A percentile compares a stretch with the other conserved stretches of the same genome.
These are phyloP conservation scores for Drosophila kikkawai DNA, from an alignment of 1,140 invertebrate species.

Conservation along the genomic window DNA sequence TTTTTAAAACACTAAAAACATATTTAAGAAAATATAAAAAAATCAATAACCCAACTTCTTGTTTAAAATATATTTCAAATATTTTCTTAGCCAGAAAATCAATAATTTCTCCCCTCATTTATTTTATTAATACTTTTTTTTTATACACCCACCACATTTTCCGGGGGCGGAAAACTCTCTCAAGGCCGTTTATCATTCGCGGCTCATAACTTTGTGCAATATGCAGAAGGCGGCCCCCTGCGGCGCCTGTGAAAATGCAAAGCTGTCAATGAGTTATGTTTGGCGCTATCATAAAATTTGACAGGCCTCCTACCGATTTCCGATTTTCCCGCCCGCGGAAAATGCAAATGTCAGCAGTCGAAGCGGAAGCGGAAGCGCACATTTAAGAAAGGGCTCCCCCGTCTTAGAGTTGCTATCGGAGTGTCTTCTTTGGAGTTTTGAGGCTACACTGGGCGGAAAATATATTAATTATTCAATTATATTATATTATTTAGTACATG, in stretches of 20 bases:
- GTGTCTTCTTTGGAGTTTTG: slow-evolving; percentile 6
- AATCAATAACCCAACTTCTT: no score
- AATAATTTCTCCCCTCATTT: slow-evolving; percentile 6
- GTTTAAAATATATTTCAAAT: background rate
- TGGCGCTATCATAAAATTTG: slow-evolving; percentile 83
- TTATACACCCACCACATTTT: background rate
- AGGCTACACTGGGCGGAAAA: slow-evolving; percentile 16
- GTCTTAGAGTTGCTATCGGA: background rate
- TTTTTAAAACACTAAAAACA: background rate
- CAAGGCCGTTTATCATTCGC: slow-evolving; percentile 79
- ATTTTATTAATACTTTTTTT: slow-evolving; percentile 1
- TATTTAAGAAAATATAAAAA: no score
- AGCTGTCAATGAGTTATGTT: slow-evolving; percentile 84
- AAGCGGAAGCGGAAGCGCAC: slow-evolving; percentile 62
- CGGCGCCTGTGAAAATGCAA: slow-evolving; percentile 77
- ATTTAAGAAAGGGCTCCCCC: slow-evolving; percentile 60
- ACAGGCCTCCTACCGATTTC: slow-evolving; percentile 44
- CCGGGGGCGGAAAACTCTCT: slow-evolving; percentile 10
- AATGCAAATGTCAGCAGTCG: slow-evolving; percentile 66
- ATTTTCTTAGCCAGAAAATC: slow-evolving; percentile 17
- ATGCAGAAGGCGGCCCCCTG: slow-evolving; percentile 63
- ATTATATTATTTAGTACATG: no score
- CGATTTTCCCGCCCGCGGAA: slow-evolving; percentile 24
- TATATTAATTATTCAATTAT: no score
- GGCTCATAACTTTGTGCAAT: slow-evolving; percentile 84